A percentile compares a stretch with the other conserved stretches of the same genome.
phyloP scores from a whole-genome alignment of 2,888 invertebrate genomes.

The Tetragonula carbonaria region DNA sequence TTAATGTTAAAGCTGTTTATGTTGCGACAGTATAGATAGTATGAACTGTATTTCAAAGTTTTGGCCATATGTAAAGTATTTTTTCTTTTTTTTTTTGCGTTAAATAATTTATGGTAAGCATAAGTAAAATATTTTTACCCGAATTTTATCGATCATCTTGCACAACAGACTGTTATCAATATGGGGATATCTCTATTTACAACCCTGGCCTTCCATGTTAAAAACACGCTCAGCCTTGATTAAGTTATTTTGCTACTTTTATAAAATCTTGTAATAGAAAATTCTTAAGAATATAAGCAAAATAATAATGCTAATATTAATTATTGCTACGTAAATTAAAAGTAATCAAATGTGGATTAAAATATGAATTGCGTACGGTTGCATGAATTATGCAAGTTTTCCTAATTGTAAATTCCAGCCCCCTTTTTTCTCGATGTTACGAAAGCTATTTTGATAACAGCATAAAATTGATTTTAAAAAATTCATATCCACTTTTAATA shows the following conservation, averaged over 20 bases:
- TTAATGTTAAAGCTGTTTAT: constrained; percentile 24
- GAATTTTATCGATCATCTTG: constrained; percentile 59
- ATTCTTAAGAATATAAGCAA: constrained; percentile 47
- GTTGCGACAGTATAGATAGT: constrained; percentile 32
- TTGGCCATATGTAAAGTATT: constrained; percentile 9
- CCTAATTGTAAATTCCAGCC: constrained; percentile 2
- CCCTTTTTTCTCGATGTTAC: background rate
- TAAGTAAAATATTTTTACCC: constrained; percentile 26
- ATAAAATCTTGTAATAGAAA: constrained; percentile 71
- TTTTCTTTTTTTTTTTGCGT: background rate
- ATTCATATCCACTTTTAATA: background rate
- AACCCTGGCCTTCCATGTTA: constrained; percentile 74
- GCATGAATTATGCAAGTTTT: constrained; percentile 13
- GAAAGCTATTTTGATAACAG: background rate
- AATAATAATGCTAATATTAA: constrained; percentile 49
- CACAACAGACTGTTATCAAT: constrained; percentile 62
- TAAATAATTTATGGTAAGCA: constrained; percentile 3
- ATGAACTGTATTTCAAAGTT: constrained; percentile 27
- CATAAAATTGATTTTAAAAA: background rate
- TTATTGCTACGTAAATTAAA: constrained; percentile 48
- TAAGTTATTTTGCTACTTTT: constrained; percentile 84
- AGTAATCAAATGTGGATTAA: constrained; percentile 27
- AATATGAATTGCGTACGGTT: constrained; percentile 21
- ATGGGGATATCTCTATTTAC: constrained; percentile 56
- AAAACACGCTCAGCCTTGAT: constrained; percentile 79